Conservation (phyloP, 2,797 vertebrate genomes). For the Artibeus jamaicensis region DNA sequence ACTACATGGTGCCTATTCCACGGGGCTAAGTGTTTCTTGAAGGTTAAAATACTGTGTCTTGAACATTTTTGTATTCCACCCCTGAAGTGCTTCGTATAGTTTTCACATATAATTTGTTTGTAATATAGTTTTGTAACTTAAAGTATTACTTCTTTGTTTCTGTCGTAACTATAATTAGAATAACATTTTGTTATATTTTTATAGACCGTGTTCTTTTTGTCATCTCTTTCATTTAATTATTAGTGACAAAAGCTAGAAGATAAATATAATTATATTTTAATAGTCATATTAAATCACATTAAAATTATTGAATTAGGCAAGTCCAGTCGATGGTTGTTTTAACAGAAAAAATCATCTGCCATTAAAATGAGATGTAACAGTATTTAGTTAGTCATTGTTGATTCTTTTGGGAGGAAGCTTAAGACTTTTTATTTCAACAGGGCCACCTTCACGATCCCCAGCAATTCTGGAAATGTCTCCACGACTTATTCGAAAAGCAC, state of each 20-base stretch:
- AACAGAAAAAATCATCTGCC: not conserved
- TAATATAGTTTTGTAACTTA: not conserved
- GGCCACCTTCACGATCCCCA: constrained; percentile 1
- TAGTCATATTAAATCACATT: not conserved
- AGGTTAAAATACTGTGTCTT: not conserved
- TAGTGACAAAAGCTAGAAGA: not conserved
- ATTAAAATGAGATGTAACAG: not conserved
- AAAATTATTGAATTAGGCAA: constrained; percentile 22
- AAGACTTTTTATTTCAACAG: not conserved
- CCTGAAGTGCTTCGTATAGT: not conserved
- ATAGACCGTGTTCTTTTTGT: not conserved
- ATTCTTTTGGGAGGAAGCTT: not conserved
- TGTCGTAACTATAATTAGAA: constrained; percentile 17
- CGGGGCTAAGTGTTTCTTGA: not conserved
- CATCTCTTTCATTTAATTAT: constrained; percentile 15
- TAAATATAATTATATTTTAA: constrained; percentile 1
- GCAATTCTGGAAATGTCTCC: constrained; percentile 55
- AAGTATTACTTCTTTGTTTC: not conserved
- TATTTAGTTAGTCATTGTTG: not conserved
- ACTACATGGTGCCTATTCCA: not conserved
- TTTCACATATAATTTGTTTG: not conserved
- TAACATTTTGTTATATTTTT: not conserved
- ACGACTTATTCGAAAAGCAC: constrained; percentile 64
- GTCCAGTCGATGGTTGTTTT: not conserved
- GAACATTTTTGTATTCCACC: not conserved